Base-by-base conservation (phyloP, 2,888 invertebrate species). In the Zeuzera pyrina region DNA sequence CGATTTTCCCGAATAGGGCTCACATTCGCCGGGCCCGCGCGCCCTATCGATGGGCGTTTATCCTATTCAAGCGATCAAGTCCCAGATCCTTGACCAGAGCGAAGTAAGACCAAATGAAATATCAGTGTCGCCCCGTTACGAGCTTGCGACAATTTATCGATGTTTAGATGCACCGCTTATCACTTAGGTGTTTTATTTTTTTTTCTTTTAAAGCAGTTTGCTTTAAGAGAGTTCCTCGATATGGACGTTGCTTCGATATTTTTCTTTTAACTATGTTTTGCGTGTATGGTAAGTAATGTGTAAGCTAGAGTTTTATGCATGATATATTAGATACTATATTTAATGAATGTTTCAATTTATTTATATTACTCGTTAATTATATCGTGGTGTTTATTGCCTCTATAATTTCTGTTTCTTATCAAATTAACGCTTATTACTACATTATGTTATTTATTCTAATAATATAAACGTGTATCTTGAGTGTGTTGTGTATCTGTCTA, bases 1-100 rank as follows among this genome's bases (percentile, higher is more conserved):
- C 74, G 84, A 77, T 76, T 81, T 78, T 76, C 73, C 63, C n/a
- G n/a, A 71, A 69, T 85, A 94, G 94, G 94, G 95, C 84, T 91
- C 93, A 68, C 93, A 93, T 85, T 94, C 95, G 81, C 95, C 95
- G 76, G 94, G 93, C 85, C 93, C 93, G 78, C 91, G 94, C 77
- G 91, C 91, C 73, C 89, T 93, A 60, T 92, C 94, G 60, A 92
- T 94, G 92, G 95, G 95, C 66, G 89, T 92, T 73, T 95, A 90
- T 85, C 94, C 94, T 72, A 91, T 93, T 78, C 92, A 94, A 87
- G 89, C 90, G 85, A 87, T 95, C 86, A 90, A 91, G 85, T 94
- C 94, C 76, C 89, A 89, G 86, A 92, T 94, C 79, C 89, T 93
- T 77, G 89, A 89, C 85, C 90, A 90, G 81, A 89, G 92, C 78